phyloP scores from a whole-genome alignment of 2,797 vertebrate genomes.

The Anniella stebbinsi region DNA sequence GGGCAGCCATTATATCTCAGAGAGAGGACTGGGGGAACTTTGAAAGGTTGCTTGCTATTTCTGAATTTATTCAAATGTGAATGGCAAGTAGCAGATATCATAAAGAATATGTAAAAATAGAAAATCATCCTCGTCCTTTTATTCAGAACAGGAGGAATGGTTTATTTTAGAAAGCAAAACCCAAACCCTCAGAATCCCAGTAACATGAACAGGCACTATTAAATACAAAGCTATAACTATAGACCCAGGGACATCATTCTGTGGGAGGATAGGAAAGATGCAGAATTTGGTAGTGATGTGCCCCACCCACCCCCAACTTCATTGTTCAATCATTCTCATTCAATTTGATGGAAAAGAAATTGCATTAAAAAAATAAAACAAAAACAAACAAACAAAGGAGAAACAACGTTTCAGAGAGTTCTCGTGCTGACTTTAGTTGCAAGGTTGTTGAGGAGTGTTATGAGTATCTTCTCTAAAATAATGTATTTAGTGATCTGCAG shows the following conservation, averaged over 20 bases:
- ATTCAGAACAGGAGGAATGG: not conserved
- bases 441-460: too few relatives aligned
- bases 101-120: conserved; percentile 23
- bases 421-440: too few relatives aligned
- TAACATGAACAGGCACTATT: not conserved
- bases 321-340: too few relatives aligned
- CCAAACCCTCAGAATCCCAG: not conserved
- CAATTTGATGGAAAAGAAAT: too few relatives aligned
- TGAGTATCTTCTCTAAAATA: too few relatives aligned
- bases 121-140: conserved; percentile 27
- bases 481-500: too few relatives aligned
- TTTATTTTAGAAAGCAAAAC: conserved; percentile 6
- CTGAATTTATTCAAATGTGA: conserved; percentile 45
- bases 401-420: too few relatives aligned
- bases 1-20: conserved; percentile 46
- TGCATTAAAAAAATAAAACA: too few relatives aligned
- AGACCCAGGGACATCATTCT: not conserved
- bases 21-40: not conserved
- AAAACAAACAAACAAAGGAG: too few relatives aligned
- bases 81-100: conserved; percentile 29
- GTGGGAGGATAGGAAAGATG: not conserved
- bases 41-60: conserved; percentile 19
- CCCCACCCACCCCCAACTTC: too few relatives aligned
- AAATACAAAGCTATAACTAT: not conserved
- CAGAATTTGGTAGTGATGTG: too few relatives aligned